These are phyloP conservation scores for Halocaridina rubra DNA, from an alignment of 2,888 invertebrate species.

Conservation along the genomic window DNA sequence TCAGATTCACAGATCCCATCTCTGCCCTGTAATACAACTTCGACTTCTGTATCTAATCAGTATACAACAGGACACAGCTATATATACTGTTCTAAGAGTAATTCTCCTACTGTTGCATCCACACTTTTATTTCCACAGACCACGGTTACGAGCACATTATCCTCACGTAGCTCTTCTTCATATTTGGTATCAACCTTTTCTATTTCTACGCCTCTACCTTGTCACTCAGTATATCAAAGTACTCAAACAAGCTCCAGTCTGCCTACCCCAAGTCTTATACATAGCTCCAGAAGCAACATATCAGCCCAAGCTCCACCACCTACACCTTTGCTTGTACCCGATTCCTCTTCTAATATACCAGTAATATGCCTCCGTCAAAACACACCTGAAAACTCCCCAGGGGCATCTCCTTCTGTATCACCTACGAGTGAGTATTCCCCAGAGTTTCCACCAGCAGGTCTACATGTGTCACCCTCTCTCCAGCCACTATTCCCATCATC, in stretches of 20 bases:
- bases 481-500: background rate
- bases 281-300: background rate
- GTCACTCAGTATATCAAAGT: background rate
- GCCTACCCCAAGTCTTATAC: background rate
- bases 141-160: background rate
- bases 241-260: background rate
- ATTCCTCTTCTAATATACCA: constrained; percentile 16
- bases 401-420: constrained; percentile 26
- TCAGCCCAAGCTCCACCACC: background rate
- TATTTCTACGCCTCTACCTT: background rate
- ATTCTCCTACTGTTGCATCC: background rate
- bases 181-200: background rate
- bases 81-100: background rate
- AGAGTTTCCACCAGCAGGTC: too few species aligned
- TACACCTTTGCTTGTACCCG: background rate
- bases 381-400: constrained; percentile 26
- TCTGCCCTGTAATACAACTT: background rate
- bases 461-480: too few species aligned
- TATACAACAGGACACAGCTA: background rate
- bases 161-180: background rate
- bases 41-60: background rate
- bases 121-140: background rate
- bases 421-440: background rate
- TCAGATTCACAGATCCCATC: background rate
- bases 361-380: constrained; percentile 41